Percentiles rank a stretch among this genome's conserved stretches.
phyloP scores from a whole-genome alignment of 2,888 invertebrate genomes.

The Heterodera filipjevi region DNA sequence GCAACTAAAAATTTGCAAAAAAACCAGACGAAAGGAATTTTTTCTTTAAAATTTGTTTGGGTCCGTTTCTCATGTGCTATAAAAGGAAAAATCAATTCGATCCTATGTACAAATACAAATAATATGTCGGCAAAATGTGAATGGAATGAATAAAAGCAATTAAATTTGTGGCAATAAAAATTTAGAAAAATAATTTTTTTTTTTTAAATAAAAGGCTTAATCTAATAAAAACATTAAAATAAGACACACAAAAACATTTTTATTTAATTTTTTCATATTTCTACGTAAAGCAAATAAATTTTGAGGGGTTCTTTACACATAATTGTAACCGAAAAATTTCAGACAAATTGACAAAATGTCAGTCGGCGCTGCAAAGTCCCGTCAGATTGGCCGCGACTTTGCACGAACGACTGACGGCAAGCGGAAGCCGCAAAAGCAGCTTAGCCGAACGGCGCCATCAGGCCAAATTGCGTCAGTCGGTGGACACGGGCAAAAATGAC shows the following conservation, averaged over 20 bases:
- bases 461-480: not conserved
- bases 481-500: not conserved
- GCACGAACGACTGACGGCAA: slow-evolving; percentile 1
- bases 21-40: not conserved
- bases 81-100: not conserved
- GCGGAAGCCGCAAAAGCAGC: slow-evolving; percentile 6
- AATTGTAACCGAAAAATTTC: no score
- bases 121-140: not conserved
- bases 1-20: no score
- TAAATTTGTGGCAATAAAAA: not conserved
- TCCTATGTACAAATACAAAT: not conserved
- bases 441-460: not conserved
- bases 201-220: not conserved
- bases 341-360: not conserved
- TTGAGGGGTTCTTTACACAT: no score
- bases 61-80: not conserved
- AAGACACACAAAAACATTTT: no score
- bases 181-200: not conserved
- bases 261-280: no score
- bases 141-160: not conserved
- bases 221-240: no score
- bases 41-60: not conserved
- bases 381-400: not conserved
- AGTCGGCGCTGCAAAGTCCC: not conserved
- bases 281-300: no score